Base-by-base conservation (phyloP, 2,797 vertebrate genomes). In the Tachyglossus aculeatus region DNA sequence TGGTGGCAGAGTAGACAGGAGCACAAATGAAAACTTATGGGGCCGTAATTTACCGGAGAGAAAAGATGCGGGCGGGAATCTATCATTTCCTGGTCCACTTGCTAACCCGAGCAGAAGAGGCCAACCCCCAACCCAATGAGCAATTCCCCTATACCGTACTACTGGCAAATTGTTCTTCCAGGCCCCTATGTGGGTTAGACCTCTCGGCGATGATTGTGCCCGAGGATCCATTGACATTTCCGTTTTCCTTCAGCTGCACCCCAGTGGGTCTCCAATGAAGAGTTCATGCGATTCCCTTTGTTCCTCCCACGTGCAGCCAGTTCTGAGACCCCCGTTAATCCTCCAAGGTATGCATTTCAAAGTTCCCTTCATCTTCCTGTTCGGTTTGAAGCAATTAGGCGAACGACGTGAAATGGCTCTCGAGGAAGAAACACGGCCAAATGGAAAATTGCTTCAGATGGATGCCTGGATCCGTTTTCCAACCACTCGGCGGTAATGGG, bases 11-110 rank as follows among this genome's bases (percentile, higher is more conserved):
- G 81, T 83, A 89, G 77, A 84, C 88, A 86, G 41, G 63, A 79
- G 85, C 87, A 86, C 81, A 88, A 91, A 90, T 80, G 66, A 81
- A 91, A 91, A 92, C 78, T 88, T 92, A 90, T 34, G 67, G 72
- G 78, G 4, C 1, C 82, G 62, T 86, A 86, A 91, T 90, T 88
- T 87, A 70, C 78, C 77, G 52, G 67, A 29, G 59, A 66, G 56
- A 75, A 81, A 84, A 85, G 67, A 82, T 29, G 85, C 61, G 36
- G 76, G 34, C 0, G 1, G 57, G 70, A 76, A 74, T 5, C 57
- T 68, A 63, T 69, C 62, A 73, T 70, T 56, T 60, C 12, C 39
- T 40, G 21, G 53, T 57, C 43, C 63, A 71, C 82, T 87, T 72
- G 60, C 55, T 83, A 79, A 72, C 8, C 1, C 71, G 63, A 78